A percentile compares a stretch with the other conserved stretches of the same genome.
These are phyloP conservation scores for Chloromyia formosa DNA, from an alignment of 2,888 invertebrate genomes.

Conservation along the genomic window DNA sequence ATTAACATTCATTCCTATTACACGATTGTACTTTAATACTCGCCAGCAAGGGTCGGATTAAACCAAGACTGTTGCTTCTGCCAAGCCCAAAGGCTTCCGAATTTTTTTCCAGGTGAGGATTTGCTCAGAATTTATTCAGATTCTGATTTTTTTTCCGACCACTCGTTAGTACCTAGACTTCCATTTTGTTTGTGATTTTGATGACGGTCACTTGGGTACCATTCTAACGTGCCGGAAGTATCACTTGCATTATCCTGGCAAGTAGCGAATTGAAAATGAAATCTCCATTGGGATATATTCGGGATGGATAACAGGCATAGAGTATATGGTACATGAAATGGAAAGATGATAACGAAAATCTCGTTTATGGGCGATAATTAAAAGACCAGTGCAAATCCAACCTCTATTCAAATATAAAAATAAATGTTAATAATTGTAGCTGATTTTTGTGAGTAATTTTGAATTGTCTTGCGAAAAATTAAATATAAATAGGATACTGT, in stretches of 20 bases:
- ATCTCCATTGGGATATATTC: constrained; percentile 6
- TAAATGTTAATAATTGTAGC: no score
- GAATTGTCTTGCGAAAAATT: no score
- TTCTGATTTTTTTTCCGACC: constrained; percentile 13
- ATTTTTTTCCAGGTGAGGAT: constrained; percentile 15
- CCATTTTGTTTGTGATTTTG: constrained; percentile 9
- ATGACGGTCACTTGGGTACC: constrained; percentile 26
- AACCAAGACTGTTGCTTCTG: not conserved
- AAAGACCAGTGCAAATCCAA: not conserved
- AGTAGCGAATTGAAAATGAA: constrained; percentile 17
- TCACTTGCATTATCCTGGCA: constrained; percentile 16
- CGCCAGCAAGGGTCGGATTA: not conserved
- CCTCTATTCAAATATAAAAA: no score
- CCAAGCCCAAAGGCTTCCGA: not conserved
- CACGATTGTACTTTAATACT: constrained; percentile 4
- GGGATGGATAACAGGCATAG: not conserved
- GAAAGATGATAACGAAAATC: not conserved
- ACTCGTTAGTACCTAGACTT: not conserved
- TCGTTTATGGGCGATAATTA: not conserved
- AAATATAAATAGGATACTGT: no score
- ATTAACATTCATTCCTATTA: constrained; percentile 41
- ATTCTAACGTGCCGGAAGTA: constrained; percentile 26
- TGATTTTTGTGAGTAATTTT: no score
- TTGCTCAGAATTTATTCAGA: constrained; percentile 16
- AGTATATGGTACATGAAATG: not conserved